phyloP scores from a whole-genome alignment of 1,140 invertebrate species.

The Hypothenemus hampei region DNA sequence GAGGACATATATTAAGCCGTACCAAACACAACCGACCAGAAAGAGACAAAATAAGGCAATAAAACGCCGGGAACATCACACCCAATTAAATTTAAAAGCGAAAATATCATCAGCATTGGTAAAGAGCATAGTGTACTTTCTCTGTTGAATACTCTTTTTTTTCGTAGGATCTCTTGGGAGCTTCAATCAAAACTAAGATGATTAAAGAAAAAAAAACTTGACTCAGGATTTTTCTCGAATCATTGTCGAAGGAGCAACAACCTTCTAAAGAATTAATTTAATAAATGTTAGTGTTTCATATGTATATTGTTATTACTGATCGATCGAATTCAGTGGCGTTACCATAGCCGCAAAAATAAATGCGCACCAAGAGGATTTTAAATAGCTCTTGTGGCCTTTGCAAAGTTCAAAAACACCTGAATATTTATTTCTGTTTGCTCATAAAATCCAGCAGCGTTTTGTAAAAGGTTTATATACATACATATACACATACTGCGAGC shows the following conservation, averaged over 20 bases:
- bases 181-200: no score
- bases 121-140: no score
- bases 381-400: conserved; percentile 24
- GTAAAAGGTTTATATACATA: conserved; percentile 27
- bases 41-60: conserved; percentile 26
- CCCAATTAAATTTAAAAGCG: conserved; percentile 28
- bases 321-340: no score
- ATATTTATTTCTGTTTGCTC: conserved; percentile 33
- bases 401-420: conserved; percentile 33
- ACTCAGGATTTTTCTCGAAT: no score
- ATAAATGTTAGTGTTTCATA: no score
- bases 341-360: no score
- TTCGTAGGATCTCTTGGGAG: not conserved
- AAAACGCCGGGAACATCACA: conserved; percentile 24
- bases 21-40: conserved; percentile 17
- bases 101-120: no score
- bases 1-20: conserved; percentile 25
- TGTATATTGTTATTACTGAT: no score
- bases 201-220: no score
- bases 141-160: not conserved
- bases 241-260: no score
- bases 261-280: no score
- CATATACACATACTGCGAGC: no score
- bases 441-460: conserved; percentile 24
- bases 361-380: not conserved